Percentiles rank a stretch among this genome's conserved stretches.
These are phyloP conservation scores for Gastrophryne carolinensis DNA, from an alignment of 2,797 vertebrate species.

Conservation along the genomic window DNA sequence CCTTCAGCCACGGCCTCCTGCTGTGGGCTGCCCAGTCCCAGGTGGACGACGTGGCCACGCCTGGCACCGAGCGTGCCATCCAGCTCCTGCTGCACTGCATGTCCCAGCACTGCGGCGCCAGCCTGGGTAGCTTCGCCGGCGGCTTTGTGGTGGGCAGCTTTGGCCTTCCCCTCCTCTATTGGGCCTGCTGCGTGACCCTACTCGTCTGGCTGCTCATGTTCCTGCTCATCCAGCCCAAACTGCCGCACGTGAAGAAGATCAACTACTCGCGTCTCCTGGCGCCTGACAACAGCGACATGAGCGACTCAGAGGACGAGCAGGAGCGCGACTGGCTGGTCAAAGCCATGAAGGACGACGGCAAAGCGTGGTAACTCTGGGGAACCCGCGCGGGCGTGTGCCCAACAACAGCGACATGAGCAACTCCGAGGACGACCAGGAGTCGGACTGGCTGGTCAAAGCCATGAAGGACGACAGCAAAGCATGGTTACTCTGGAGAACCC, in stretches of 20 bases:
- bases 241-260: slow-evolving; percentile 77
- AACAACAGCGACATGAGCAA: slow-evolving; percentile 81
- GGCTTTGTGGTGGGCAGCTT: slow-evolving; percentile 72
- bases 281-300: slow-evolving; percentile 76
- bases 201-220: slow-evolving; percentile 73
- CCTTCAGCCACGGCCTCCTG: slow-evolving; percentile 71
- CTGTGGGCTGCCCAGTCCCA: slow-evolving; percentile 75
- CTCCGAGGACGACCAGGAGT: slow-evolving; percentile 79
- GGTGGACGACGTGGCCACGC: slow-evolving; percentile 71
- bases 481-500: slow-evolving; percentile 35
- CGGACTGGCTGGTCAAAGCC: slow-evolving; percentile 86
- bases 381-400: slow-evolving; percentile 78
- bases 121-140: slow-evolving; percentile 74
- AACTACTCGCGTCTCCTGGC: slow-evolving; percentile 85
- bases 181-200: slow-evolving; percentile 62
- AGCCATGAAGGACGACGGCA: slow-evolving; percentile 75
- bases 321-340: slow-evolving; percentile 87
- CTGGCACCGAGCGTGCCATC: slow-evolving; percentile 72
- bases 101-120: slow-evolving; percentile 65
- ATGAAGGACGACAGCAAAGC: slow-evolving; percentile 73
- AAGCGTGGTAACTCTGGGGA: slow-evolving; percentile 53
- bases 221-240: slow-evolving; percentile 70
- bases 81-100: slow-evolving; percentile 66
- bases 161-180: slow-evolving; percentile 70
- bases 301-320: slow-evolving; percentile 80